A percentile compares a stretch with the other conserved stretches of the same genome.
These are phyloP conservation scores for Trichopria drosophilae DNA, from an alignment of 2,888 invertebrate species.

Conservation along the genomic window DNA sequence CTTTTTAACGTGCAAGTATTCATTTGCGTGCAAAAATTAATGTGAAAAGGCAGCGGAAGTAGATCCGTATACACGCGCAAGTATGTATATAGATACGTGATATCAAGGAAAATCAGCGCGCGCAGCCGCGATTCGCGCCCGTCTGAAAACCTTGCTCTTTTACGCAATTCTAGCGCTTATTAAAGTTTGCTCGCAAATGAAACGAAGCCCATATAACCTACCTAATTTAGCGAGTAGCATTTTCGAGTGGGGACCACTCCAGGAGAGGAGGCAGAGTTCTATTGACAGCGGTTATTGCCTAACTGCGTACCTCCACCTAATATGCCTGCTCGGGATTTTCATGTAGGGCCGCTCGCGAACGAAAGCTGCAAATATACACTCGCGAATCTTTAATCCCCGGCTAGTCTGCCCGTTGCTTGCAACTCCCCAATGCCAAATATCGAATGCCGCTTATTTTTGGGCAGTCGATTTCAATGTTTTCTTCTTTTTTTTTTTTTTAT, in stretches of 20 bases:
- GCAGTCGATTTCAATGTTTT: no score
- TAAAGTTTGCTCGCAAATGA: constrained; percentile 60
- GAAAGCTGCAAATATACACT: constrained; percentile 55
- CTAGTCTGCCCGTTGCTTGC: no score
- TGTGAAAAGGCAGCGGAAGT: no score
- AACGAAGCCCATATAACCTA: constrained; percentile 60
- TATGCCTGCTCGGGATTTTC: constrained; percentile 57
- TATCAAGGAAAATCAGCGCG: no score
- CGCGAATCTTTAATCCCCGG: constrained; percentile 55
- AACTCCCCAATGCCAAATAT: no score
- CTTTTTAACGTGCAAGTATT: no score
- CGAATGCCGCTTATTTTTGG: no score
- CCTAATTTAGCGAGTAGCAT: constrained; percentile 60
- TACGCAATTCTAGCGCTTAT: constrained; percentile 60
- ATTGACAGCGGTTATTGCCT: constrained; percentile 60
- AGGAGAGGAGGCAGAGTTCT: constrained; percentile 51
- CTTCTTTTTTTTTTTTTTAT: no score
- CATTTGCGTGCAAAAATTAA: no score
- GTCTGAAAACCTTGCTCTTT: constrained; percentile 60
- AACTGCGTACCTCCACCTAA: constrained; percentile 59
- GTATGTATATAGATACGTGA: no score
- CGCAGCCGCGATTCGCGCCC: no score
- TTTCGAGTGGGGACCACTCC: constrained; percentile 58
- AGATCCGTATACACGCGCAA: no score
- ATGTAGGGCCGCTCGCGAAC: constrained; percentile 54